Evolutionary conservation across 2,888 invertebrate genomes (phyloP), one percentile per base, ranked within the genome.

Genomic region (Epinotia demarniana): DNA sequence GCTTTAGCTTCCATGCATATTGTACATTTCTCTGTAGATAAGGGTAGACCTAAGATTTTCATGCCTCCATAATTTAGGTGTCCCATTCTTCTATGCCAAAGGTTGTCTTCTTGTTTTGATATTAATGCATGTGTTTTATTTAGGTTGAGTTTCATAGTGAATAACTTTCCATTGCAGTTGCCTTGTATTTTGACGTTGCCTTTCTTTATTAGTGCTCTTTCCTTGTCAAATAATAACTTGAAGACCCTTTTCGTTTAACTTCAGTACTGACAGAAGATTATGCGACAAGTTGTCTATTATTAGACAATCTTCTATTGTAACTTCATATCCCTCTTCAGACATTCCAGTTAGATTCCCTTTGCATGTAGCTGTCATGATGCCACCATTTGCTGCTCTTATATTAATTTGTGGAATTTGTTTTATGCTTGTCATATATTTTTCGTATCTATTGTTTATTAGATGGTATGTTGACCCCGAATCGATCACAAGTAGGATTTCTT

Each of bases 121-220:
- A 61, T 33, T 33, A 61, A 16, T 27, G 61, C 27, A 27, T 58
- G 64, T 73, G 27, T 33, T 67, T 57, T 71, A 61, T 23, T 64
- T 23, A 46, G 67, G 18, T 72, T 13, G 33, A 79, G 33, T 73
- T 18, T 8, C 57, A 57, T 18, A 8, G 57, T 57, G 11, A 11
- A 57, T 6, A 57, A 11, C 19, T 19, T 57, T 2, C 57, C 57
- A 57, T 57, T 57, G 11, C 57, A 19, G 19, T 11, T 12, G 3
- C 57, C 57, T 57, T 19, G 5, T 11, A 57, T 19, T 57, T 8
- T 57, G 11, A 19, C 8, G 18, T 18, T 23, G 2, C 18, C 57
- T 8, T 57, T 57, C 11, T 9, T 57, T 16, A 55, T 55, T 55
- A 18, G n/a, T 2, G 55, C 18, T n/a, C 16, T 6, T 13, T 55